A percentile compares a stretch with the other conserved stretches of the same genome.
Evolutionary conservation across 1,140 invertebrate species (phyloP).

Genomic region (Drosophila pallidifrons): DNA sequence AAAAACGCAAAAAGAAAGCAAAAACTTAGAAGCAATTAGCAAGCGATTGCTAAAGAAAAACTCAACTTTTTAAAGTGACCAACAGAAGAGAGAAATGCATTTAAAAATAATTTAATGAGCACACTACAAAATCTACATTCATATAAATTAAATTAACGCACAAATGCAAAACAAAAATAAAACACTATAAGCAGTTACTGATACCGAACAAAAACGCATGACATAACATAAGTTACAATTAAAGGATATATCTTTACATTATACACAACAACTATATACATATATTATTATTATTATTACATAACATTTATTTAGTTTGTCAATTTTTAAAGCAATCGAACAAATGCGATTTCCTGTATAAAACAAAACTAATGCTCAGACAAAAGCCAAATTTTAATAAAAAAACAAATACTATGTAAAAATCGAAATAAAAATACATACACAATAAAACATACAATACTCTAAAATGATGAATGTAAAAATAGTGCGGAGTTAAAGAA

Average conservation of each 20-base stretch:
- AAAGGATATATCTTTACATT: neutral
- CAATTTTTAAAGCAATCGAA: slow-evolving; percentile 52
- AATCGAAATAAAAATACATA: slow-evolving; percentile 48
- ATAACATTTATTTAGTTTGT: slow-evolving; percentile 58
- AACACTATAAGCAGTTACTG: neutral
- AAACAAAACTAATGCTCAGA: slow-evolving; percentile 76
- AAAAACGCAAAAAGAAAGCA: slow-evolving; percentile 2
- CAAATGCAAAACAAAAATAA: slow-evolving; percentile 25
- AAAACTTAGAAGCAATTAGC: slow-evolving; percentile 19
- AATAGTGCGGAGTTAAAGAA: slow-evolving; percentile 27
- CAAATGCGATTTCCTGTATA: slow-evolving; percentile 66
- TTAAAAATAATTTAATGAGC: slow-evolving; percentile 69
- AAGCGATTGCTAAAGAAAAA: slow-evolving; percentile 35
- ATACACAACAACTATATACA: slow-evolving; percentile 17
- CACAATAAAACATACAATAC: slow-evolving; percentile 12
- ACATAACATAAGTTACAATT: slow-evolving; percentile 54
- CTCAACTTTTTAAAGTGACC: slow-evolving; percentile 57
- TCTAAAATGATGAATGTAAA: slow-evolving; percentile 52
- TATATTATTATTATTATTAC: slow-evolving; percentile 27
- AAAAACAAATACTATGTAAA: slow-evolving; percentile 64
- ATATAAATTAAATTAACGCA: slow-evolving; percentile 42
- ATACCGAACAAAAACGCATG: slow-evolving; percentile 36
- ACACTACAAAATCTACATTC: slow-evolving; percentile 13
- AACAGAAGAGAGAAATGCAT: slow-evolving; percentile 64
- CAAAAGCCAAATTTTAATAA: slow-evolving; percentile 77